Evolutionary conservation across 2,888 invertebrate genomes (phyloP), one percentile per base, ranked within the genome.

Genomic region (Dasypolia templi): DNA sequence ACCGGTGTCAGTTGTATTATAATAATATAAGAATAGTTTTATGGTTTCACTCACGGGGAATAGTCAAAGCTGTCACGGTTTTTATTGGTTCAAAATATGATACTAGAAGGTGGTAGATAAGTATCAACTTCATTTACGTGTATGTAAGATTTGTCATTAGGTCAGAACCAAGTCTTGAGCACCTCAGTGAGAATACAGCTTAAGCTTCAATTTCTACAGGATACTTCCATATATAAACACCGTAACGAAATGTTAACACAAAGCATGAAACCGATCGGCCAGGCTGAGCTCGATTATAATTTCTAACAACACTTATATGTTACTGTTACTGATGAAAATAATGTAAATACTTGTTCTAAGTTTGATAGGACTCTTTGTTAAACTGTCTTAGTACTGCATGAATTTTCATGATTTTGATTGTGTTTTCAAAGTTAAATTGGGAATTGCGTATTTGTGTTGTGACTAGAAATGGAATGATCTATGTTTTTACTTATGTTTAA

Each of bases 1-100:
- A 44, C 70, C 58, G 39, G 39, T 62, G 53, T 19, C 51, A 59
- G 51, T 81, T 77, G 73, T 59, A 72, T 67, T 22, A n/a, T n/a
- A n/a, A n/a, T n/a, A n/a, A n/a, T n/a, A 53, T 53, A n/a, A 53
- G n/a, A 49, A 69, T 59, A n/a, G 26, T 67, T 70, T 69, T 56
- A 77, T 82, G 39, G 46, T 67, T 56, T 64, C 44, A 58, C 29
- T 63, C 49, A 22, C 19, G 49, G 62, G 59, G 35, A 55, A 79
- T 2, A 55, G 11, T 42, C 19, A 26, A 42, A 19, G 19, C 44
- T 55, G 32, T 61, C 7, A 42, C 17, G 5, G 39, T 22, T 35
- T 29, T 65, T 58, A 11, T 64, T 39, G 4, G 0, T 66, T 29
- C 5, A 35, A 69, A 63, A 51, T 32, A 51, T 29, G 39, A 49